phyloP scores from a whole-genome alignment of 2,888 invertebrate species.

The Sphecodes monilicornis region DNA sequence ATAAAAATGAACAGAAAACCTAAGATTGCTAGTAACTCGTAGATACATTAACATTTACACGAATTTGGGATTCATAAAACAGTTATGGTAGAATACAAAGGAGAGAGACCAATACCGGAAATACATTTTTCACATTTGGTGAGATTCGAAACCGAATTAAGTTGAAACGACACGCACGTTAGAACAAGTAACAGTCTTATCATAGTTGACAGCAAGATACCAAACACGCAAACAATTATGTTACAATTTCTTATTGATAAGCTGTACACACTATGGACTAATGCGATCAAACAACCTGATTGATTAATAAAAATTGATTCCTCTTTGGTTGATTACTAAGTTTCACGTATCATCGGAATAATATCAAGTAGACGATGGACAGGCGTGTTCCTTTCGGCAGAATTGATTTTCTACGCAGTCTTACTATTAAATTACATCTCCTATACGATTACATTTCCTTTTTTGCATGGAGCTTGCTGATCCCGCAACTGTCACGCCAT shows the following conservation, averaged over 20 bases:
- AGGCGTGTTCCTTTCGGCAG: background rate
- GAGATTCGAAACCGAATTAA: background rate
- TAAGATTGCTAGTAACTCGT: too few relatives aligned
- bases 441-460: constrained; percentile 29
- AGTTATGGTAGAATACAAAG: too few relatives aligned
- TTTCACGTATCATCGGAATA: too few relatives aligned
- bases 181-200: constrained; percentile 5
- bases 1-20: background rate
- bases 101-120: background rate
- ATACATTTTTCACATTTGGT: too few relatives aligned
- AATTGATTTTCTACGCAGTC: constrained; percentile 8
- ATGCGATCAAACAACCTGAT: background rate
- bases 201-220: constrained; percentile 24
- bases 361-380: background rate
- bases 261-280: background rate
- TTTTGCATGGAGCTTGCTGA: constrained; percentile 40
- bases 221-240: background rate
- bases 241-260: constrained; percentile 4
- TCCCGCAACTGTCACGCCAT: constrained; percentile 14
- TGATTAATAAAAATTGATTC: background rate
- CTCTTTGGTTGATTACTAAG: background rate
- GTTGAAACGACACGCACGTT: background rate
- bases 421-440: constrained; percentile 29
- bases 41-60: too few relatives aligned
- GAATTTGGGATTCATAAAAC: too few relatives aligned